Conservation (phyloP, 2,888 invertebrate genomes). For the Xanthostigma xanthostigma region DNA sequence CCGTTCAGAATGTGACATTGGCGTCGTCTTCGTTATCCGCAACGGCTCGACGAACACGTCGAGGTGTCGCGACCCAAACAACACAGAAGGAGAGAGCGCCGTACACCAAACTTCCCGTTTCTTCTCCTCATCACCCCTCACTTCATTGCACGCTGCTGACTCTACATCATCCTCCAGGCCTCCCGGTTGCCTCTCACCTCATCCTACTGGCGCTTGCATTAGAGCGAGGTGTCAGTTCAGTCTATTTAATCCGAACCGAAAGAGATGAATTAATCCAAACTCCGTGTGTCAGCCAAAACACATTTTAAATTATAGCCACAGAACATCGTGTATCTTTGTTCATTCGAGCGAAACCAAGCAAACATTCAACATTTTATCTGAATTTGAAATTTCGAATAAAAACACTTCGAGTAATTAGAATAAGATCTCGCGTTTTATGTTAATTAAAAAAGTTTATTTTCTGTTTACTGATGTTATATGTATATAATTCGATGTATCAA, state of each 20-base stretch:
- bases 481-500: too few species aligned
- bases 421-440: slow-evolving; percentile 24
- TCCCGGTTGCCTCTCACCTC: neutral
- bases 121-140: too few species aligned
- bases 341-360: neutral
- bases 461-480: too few species aligned
- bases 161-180: neutral
- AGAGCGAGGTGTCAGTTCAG: slow-evolving; percentile 3
- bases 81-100: too few species aligned
- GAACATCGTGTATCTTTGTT: slow-evolving; percentile 30
- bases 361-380: slow-evolving; percentile 27
- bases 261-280: slow-evolving; percentile 33
- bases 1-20: too few species aligned
- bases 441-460: slow-evolving; percentile 25
- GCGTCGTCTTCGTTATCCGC: too few species aligned
- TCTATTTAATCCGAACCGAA: slow-evolving; percentile 23
- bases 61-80: too few species aligned
- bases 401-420: slow-evolving; percentile 27
- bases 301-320: slow-evolving; percentile 26
- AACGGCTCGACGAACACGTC: too few species aligned
- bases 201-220: neutral
- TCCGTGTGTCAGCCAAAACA: slow-evolving; percentile 28
- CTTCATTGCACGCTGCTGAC: too few species aligned
- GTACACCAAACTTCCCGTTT: too few species aligned
- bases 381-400: slow-evolving; percentile 27